A percentile compares a stretch with the other conserved stretches of the same genome.
phyloP scores from a whole-genome alignment of 1,140 invertebrate species.

The Rhopalosiphum maidis region DNA sequence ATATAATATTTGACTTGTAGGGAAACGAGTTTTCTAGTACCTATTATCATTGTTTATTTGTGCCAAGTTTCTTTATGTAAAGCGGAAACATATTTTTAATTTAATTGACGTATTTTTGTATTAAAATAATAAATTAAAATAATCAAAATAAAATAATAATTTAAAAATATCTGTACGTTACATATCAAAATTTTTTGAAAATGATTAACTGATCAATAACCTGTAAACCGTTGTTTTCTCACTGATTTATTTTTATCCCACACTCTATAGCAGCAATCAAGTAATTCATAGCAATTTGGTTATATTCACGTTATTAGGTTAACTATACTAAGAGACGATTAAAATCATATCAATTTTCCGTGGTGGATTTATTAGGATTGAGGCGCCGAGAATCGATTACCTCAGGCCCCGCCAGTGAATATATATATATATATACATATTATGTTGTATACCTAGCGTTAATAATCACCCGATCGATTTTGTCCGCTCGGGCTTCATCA shows the following conservation, averaged over 20 bases:
- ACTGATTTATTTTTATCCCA: not conserved
- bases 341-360: slow-evolving; percentile 53
- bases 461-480: slow-evolving; percentile 44
- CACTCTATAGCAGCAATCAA: not conserved
- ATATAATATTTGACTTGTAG: not conserved
- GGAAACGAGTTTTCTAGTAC: not conserved
- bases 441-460: not conserved
- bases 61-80: not conserved
- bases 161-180: not conserved
- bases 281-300: not conserved
- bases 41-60: not conserved
- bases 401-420: not conserved
- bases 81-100: not conserved
- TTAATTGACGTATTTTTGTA: not conserved
- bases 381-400: slow-evolving; percentile 39
- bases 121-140: not conserved
- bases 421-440: not conserved
- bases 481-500: not conserved
- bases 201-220: not conserved
- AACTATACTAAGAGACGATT: slow-evolving; percentile 34
- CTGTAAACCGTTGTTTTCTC: not conserved
- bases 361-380: slow-evolving; percentile 15
- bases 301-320: not conserved
- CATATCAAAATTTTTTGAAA: not conserved
- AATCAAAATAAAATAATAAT: not conserved